These are phyloP conservation scores for Abramis brama DNA, from an alignment of 2,113 vertebrate species.

Conservation along the genomic window DNA sequence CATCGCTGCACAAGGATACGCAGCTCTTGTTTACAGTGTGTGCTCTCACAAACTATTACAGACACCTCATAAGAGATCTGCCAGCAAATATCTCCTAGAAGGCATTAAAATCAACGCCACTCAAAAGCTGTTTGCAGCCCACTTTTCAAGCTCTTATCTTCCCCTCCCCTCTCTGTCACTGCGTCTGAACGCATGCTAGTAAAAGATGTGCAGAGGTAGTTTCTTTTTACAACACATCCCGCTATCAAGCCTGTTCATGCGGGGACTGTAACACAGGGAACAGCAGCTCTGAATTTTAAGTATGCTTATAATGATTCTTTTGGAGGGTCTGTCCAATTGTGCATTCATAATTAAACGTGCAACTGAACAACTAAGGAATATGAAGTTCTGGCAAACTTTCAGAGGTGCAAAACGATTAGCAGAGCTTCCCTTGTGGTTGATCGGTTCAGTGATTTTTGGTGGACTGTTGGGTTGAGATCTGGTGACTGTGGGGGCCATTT, in stretches of 20 bases:
- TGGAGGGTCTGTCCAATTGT: slow-evolving; percentile 7
- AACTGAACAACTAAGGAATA: background rate
- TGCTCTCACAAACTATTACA: slow-evolving; percentile 41
- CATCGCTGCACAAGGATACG: slow-evolving; percentile 8
- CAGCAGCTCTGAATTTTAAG: slow-evolving; percentile 15
- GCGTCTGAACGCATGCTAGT: background rate
- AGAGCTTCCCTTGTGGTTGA: background rate
- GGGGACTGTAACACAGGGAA: background rate
- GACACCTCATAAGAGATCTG: slow-evolving; percentile 46
- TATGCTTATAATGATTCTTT: slow-evolving; percentile 10
- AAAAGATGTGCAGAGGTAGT: background rate
- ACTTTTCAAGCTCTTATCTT: slow-evolving; percentile 1
- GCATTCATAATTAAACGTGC: slow-evolving; percentile 11
- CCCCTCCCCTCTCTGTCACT: background rate
- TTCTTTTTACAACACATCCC: slow-evolving; percentile 1
- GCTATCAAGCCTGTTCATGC: background rate
- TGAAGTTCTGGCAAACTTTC: slow-evolving; percentile 27
- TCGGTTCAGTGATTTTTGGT: background rate
- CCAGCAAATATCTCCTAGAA: slow-evolving; percentile 23
- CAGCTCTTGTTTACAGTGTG: slow-evolving; percentile 25
- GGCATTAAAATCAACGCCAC: slow-evolving; percentile 31
- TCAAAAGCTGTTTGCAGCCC: background rate
- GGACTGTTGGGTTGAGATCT: no score
- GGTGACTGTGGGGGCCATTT: no score
- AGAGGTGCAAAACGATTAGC: slow-evolving; percentile 2